Conservation (phyloP, 2,113 vertebrate species). For the Laticauda laticaudata region DNA sequence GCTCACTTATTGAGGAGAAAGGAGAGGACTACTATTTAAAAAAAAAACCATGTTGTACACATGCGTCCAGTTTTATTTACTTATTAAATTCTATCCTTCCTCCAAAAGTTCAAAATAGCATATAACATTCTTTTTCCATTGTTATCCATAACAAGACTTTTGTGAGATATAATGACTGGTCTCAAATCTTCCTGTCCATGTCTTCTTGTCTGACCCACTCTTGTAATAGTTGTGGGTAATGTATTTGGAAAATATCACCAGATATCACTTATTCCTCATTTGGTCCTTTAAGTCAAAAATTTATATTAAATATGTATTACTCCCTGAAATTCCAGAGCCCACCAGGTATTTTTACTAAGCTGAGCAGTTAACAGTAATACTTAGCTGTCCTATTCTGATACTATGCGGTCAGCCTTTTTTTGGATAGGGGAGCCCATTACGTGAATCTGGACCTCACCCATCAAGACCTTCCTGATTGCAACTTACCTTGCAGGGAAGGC, state of each 20-base stretch:
- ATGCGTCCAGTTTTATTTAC: not conserved
- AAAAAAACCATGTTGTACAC: not conserved
- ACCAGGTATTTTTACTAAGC: not conserved
- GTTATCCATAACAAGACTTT: not conserved
- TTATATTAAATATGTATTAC: not conserved
- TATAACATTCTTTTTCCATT: not conserved
- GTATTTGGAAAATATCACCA: not conserved
- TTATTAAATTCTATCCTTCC: not conserved
- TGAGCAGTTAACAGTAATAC: slow-evolving; percentile 24
- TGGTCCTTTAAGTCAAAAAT: not conserved
- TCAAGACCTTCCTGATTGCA: slow-evolving; percentile 73
- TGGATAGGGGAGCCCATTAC: slow-evolving; percentile 45
- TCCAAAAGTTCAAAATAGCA: not conserved
- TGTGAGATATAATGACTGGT: not conserved
- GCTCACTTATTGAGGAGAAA: not conserved
- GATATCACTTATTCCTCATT: not conserved
- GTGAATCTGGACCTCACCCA: slow-evolving; percentile 61
- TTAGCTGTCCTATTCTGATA: slow-evolving; percentile 2
- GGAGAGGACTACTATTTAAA: not conserved
- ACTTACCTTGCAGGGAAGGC: slow-evolving; percentile 80
- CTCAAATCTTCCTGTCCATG: not conserved
- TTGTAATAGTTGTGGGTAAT: not conserved
- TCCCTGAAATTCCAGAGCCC: not conserved
- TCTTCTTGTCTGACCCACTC: not conserved
- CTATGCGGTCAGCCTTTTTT: slow-evolving; percentile 11